Evolutionary conservation across 2,113 vertebrate genomes (phyloP), one percentile per base, ranked within the genome.

Genomic region (Oostethus manadensis): DNA sequence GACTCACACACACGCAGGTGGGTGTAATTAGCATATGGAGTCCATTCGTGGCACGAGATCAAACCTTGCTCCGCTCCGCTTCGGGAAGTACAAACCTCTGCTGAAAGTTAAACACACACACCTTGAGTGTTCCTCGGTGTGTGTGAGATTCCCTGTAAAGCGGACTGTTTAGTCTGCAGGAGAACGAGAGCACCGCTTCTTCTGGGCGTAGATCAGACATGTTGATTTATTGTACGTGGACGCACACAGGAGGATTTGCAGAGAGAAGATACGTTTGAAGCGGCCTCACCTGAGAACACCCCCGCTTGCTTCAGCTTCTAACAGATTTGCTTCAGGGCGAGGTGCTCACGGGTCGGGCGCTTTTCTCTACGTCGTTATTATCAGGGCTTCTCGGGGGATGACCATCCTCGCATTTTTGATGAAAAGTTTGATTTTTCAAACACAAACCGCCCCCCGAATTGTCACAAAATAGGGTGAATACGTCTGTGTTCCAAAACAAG

Each of bases 1-100:
- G 23, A 53, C 29, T 53, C 50, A 55, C 58, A 63, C 69, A 64
- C 72, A 53, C 77, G 81, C 86, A 88, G 85, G 84, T 88, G 87
- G 86, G 65, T 83, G 70, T 83, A 87, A 88, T 90, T 88, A 88
- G 70, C 62, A 50, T 66, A 58, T 70, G 46, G 71, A 86, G 76
- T 76, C 74, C 71, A 49, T 78, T 82, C 68, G 69, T 88, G 79
- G 86, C 84, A 69, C 58, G 18, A 64, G 71, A 88, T 87, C 84
- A 88, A 88, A 84, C 83, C 67, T 46, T 33, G 17, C 38, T 63
- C 46, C 18, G 53, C 57, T 78, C 69, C 5, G 72, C 72, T 81
- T 82, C 61, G 85, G 82, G 78, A 86, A 85, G 68, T 53, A 78
- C 47, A 70, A 56, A 77, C 59, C 69, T 71, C 66, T 73, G 70